These are phyloP conservation scores for Corythornis madagascariensis DNA, from an alignment of 2,113 vertebrate species.

Conservation along the genomic window DNA sequence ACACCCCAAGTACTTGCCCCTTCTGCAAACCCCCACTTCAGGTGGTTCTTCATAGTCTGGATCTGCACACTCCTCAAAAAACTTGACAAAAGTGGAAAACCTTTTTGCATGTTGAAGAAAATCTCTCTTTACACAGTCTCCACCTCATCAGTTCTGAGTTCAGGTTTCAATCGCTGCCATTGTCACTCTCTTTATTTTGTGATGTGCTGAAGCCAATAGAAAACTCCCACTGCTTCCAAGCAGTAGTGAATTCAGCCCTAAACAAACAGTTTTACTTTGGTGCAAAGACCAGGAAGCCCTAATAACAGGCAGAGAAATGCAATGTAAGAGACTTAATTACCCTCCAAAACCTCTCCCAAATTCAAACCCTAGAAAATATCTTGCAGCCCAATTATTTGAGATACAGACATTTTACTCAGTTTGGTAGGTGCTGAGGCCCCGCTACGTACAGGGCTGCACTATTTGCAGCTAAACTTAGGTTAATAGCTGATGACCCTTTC, in stretches of 20 bases:
- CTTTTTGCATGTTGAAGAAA: not conserved
- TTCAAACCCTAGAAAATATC: not conserved
- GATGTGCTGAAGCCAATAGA: not conserved
- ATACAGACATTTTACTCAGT: not conserved
- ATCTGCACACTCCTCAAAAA: not conserved
- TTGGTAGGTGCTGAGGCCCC: not conserved
- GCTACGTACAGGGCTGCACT: not conserved
- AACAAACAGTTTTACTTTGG: not conserved
- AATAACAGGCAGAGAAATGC: not conserved
- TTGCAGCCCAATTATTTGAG: not conserved
- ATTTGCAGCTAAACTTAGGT: slow-evolving; percentile 72
- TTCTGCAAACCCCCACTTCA: fast-evolving
- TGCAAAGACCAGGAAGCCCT: not conserved
- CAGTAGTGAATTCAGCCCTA: not conserved
- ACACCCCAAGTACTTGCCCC: not conserved
- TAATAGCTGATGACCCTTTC: slow-evolving; percentile 77
- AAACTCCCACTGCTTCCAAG: not conserved
- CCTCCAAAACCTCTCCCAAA: not conserved
- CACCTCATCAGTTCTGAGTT: not conserved
- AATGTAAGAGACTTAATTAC: fast-evolving
- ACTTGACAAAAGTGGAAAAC: not conserved
- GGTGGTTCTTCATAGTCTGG: not conserved
- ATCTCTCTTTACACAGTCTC: not conserved
- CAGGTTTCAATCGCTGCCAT: not conserved
- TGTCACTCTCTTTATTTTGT: not conserved